phyloP scores from a whole-genome alignment of 2,113 vertebrate genomes.

The Cheirogaleus medius region DNA sequence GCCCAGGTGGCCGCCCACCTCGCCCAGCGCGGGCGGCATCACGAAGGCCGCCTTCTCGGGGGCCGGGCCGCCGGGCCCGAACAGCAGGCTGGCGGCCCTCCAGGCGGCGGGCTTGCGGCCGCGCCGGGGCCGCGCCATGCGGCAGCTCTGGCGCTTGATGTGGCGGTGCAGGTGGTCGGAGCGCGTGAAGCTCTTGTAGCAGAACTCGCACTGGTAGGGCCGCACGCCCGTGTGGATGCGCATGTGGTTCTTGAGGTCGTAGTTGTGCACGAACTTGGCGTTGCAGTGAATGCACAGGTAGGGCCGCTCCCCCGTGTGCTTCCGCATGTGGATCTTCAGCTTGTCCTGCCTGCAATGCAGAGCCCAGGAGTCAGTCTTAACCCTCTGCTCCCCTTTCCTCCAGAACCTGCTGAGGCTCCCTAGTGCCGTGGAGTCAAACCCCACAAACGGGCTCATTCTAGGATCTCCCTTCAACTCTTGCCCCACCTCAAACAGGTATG shows the following conservation, averaged over 20 bases:
- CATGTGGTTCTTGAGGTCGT: conserved; percentile 99
- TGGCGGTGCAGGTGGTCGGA: conserved; percentile 98
- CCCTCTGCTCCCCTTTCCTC: neutral
- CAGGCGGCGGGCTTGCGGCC: conserved; percentile 93
- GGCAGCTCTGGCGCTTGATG: conserved; percentile 98
- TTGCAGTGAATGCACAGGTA: conserved; percentile 99
- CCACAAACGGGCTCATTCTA: neutral
- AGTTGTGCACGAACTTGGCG: conserved; percentile 99
- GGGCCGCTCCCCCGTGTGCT: conserved; percentile 97
- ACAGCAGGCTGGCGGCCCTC: conserved; percentile 91
- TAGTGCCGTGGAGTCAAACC: fast-evolving
- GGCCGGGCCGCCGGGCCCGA: conserved; percentile 78
- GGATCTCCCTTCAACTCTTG: neutral
- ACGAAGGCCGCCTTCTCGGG: conserved; percentile 85
- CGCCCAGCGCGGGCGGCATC: conserved; percentile 79
- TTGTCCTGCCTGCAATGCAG: conserved; percentile 94
- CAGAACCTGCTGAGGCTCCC: neutral
- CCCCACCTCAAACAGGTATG: neutral
- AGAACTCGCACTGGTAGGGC: conserved; percentile 98
- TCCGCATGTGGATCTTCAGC: conserved; percentile 99
- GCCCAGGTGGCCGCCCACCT: conserved; percentile 83
- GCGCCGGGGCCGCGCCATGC: conserved; percentile 90
- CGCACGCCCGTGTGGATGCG: conserved; percentile 97
- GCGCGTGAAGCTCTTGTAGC: conserved; percentile 99
- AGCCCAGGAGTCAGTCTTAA: neutral